Evolutionary conservation across 2,113 vertebrate species (phyloP).

Genomic region (Polyodon spathula): DNA sequence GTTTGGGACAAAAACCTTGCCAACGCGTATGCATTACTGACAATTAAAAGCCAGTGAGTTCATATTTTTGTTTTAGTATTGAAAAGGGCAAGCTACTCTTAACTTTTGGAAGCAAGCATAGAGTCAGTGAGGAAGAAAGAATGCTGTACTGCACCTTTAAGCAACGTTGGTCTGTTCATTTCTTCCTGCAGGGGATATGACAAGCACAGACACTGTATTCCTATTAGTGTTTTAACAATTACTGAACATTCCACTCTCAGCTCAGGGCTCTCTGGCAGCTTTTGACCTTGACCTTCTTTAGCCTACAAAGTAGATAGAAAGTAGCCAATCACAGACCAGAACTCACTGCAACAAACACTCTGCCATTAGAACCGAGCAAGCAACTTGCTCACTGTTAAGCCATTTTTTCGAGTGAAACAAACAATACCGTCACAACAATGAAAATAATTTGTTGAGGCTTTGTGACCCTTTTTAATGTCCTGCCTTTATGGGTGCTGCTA

Average conservation of each 20-base stretch:
- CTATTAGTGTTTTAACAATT: conserved; percentile 67
- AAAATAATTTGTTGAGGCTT: conserved; percentile 44
- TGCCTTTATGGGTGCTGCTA: conserved; percentile 45
- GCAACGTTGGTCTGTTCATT: neutral
- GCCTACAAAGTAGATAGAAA: too few species aligned
- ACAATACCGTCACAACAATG: conserved; percentile 49
- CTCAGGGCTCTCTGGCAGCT: conserved; percentile 36
- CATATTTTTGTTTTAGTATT: too few species aligned
- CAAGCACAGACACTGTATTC: conserved; percentile 31
- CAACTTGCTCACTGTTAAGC: conserved; percentile 35
- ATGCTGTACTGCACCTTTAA: neutral
- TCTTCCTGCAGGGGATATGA: conserved; percentile 39
- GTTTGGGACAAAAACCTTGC: too few species aligned
- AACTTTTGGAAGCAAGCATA: too few species aligned
- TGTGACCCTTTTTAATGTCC: conserved; percentile 34
- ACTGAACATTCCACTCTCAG: conserved; percentile 64
- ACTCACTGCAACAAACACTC: conserved; percentile 41
- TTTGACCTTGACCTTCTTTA: conserved; percentile 59
- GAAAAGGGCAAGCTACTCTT: too few species aligned
- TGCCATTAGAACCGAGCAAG: conserved; percentile 36
- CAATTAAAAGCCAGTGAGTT: too few species aligned
- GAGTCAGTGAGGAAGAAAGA: too few species aligned
- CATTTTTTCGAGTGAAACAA: conserved; percentile 43
- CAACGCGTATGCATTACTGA: too few species aligned
- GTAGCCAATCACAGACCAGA: too few species aligned